Conservation (phyloP, 2,888 invertebrate genomes). For the Podabrus alpinus region DNA sequence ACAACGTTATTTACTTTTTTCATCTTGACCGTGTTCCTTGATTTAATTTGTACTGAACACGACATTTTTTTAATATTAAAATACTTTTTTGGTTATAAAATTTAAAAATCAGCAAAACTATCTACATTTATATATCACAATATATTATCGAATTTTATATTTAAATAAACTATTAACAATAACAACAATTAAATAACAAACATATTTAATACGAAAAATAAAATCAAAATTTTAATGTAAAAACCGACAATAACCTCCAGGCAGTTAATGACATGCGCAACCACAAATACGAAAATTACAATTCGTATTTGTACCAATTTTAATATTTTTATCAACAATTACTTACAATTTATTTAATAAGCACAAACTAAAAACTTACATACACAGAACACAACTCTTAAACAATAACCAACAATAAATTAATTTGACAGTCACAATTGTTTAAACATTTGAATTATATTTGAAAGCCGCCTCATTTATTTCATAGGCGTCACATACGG, state of each 20-base stretch:
- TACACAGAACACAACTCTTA: background rate
- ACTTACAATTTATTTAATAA: background rate
- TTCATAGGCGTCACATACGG: background rate
- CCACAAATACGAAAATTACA: background rate
- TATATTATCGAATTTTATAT: background rate
- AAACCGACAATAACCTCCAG: constrained; percentile 5
- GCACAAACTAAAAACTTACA: background rate
- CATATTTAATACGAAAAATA: constrained; percentile 6
- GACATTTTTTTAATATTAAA: constrained; percentile 14
- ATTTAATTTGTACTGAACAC: constrained; percentile 20
- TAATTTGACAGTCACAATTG: background rate
- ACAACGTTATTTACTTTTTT: constrained; percentile 58
- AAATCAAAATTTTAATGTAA: constrained; percentile 13
- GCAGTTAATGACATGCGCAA: constrained; percentile 9
- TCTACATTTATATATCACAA: background rate
- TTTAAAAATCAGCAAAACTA: background rate
- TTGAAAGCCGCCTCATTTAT: background rate
- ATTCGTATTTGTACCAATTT: background rate
- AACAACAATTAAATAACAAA: background rate
- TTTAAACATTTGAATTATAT: background rate
- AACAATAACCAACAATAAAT: background rate
- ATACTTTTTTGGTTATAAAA: constrained; percentile 1
- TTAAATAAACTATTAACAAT: background rate
- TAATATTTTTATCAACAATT: background rate
- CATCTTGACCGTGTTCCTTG: constrained; percentile 18